Base-by-base conservation (phyloP, 2,797 vertebrate genomes). In the Sandelia bainsii region DNA sequence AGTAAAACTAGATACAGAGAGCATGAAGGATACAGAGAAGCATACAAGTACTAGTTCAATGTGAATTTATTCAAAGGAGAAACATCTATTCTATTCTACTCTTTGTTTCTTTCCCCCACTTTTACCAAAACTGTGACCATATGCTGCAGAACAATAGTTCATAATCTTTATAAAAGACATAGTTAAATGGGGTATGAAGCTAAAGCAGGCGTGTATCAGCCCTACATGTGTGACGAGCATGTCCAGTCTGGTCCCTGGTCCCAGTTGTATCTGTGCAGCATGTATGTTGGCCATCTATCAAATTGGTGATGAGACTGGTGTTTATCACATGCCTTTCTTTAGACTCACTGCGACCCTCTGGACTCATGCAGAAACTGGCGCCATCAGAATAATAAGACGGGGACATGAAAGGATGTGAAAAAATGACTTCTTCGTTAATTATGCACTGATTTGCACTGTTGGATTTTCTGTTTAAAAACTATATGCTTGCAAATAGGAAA, bases 241-340 rank as follows among this genome's bases (percentile, higher is more conserved):
- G 81, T 81, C 76, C 76, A 69, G 69, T 72, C 86, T 71, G 69
- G 71, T 63, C 70, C 57, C 71, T 49, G 60, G 19, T n/a, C n/a
- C 46, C 59, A 64, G 46, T 59, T 56, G 72, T 69, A 64, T 80
- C 49, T 78, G 25, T 44, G 25, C 19, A 67, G 42, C 62, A 69
- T 64, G 27, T 19, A 79, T 75, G 56, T 49, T 82, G 52, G 69
- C 34, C 69, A 77, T 63, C 65, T 78, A 66, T 79, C 64, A 73
- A 75, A 65, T n/a, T 65, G 69, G 62, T 25, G 62, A 73, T 76
- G 68, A 77, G 32, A 50, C 72, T 78, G 71, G 75, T 75, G 64
- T 54, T 74, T 56, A 79, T 85, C 79, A 69, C 65, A 76, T 74
- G 63, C 34, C 22, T 70, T 63, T 75, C 56, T 51, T 61, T 60